These are phyloP conservation scores for Calliphora vomitoria DNA, from an alignment of 2,888 invertebrate genomes.

Conservation along the genomic window DNA sequence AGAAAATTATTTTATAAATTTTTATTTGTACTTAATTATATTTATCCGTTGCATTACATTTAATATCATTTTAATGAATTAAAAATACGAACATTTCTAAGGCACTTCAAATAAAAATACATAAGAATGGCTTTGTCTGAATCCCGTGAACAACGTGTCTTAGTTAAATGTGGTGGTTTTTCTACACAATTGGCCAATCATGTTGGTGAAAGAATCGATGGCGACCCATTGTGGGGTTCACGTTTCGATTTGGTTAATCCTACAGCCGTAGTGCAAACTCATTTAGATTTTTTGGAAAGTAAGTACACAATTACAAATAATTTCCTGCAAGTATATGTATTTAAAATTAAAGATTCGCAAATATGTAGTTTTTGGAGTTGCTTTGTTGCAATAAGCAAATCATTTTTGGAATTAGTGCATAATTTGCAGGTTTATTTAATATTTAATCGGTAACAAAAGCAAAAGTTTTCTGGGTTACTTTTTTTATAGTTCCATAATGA, in stretches of 20 bases:
- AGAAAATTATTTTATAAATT: too few relatives aligned
- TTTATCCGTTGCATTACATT: too few relatives aligned
- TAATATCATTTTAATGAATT: neutral
- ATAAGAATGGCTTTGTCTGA: neutral
- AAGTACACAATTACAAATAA: constrained; percentile 63
- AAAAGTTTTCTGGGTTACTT: too few relatives aligned
- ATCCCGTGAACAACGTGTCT: constrained; percentile 78
- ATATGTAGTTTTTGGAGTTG: too few relatives aligned
- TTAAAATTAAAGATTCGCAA: too few relatives aligned
- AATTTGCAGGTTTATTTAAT: too few relatives aligned
- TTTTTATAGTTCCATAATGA: too few relatives aligned
- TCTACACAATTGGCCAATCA: constrained; percentile 91
- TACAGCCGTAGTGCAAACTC: constrained; percentile 90
- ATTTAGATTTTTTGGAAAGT: constrained; percentile 92
- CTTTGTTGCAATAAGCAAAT: too few relatives aligned
- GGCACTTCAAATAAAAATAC: neutral
- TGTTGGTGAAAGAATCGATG: constrained; percentile 90
- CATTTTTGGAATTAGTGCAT: too few relatives aligned
- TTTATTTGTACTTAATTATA: too few relatives aligned
- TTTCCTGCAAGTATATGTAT: too few relatives aligned
- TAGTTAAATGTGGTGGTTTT: constrained; percentile 90
- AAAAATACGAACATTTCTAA: neutral
- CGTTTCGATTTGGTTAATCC: constrained; percentile 91
- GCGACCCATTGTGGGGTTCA: constrained; percentile 95
- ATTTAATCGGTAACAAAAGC: too few relatives aligned